Conservation (phyloP, 2,113 vertebrate species). For the Camarhynchus parvulus region DNA sequence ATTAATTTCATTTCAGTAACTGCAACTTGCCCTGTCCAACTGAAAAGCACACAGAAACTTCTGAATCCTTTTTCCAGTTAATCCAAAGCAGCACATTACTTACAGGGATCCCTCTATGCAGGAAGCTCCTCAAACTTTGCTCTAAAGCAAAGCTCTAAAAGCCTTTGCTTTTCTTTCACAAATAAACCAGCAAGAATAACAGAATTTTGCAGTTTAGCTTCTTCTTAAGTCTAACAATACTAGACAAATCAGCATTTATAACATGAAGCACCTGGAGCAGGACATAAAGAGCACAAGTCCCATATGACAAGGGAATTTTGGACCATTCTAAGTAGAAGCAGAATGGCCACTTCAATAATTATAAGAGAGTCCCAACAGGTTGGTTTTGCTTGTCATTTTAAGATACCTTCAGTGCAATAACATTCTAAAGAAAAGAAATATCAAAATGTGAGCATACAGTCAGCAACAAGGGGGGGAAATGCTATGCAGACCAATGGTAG, state of each 20-base stretch:
- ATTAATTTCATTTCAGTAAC: background rate
- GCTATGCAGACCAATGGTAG: accelerated
- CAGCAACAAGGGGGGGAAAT: background rate
- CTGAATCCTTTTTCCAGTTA: background rate
- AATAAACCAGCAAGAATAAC: background rate
- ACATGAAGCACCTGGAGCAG: background rate
- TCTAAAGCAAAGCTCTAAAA: background rate
- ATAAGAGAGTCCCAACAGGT: background rate
- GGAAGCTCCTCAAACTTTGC: background rate
- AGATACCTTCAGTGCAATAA: background rate
- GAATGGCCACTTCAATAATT: background rate
- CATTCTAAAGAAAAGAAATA: background rate
- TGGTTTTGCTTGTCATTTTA: background rate
- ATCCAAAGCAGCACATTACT: background rate
- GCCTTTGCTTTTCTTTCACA: background rate
- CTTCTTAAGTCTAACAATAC: background rate
- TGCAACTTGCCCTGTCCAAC: background rate
- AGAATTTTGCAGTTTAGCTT: background rate
- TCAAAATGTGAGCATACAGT: background rate
- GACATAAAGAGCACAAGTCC: background rate
- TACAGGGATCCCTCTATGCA: background rate
- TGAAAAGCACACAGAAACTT: background rate
- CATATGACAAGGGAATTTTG: background rate
- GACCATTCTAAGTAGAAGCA: background rate
- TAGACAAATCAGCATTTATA: background rate